Base-by-base conservation (phyloP, 1,140 invertebrate species). In the Andrena cerasifolii region DNA sequence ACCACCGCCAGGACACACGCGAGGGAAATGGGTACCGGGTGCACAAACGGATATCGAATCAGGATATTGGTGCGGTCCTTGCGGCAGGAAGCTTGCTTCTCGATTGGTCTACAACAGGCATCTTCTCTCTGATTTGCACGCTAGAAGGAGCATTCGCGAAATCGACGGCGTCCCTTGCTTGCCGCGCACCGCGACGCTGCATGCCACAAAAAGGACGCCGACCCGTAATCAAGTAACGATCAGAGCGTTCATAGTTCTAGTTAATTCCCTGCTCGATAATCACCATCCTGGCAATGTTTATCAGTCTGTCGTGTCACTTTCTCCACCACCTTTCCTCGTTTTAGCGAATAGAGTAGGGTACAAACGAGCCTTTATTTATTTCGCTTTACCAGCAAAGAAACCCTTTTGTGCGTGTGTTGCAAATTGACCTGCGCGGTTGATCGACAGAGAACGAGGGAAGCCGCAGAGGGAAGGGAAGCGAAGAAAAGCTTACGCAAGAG, bases 1-100 rank as follows among this genome's bases (percentile, higher is more conserved):
- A 74, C 95, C 95, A 21, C 95, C 95, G 5, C 94, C 94, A 10
- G 94, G 94, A 58, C 94, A 96, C 78, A 96, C 95, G 0, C 95
- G 95, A 89, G 96, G 96, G 8, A 96, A 96, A 93, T 97, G 96
- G 96, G 93, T 96, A 63, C 95, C 95, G 6, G 95, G 95, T 43
- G 88, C 94, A 89, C 61, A 91, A 71, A 75, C 84, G 93, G 89
- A 94, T 91, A 74, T 87, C 78, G 80, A 88, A 78, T 85, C 75
- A 73, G 86, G 93, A 80, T 97, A 95, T 91, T 97, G 96, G 96
- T 97, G 96, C 89, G 94, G 94, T 84, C 95, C 96, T 36, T 97
- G 96, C 85, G 96, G 96, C 86, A 93, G 96, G 59, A 93, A 95
- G 26, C 93, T 97, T 12, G 95, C 95, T 12, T 96, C 95, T 18